Evolutionary conservation across 2,113 vertebrate species (phyloP).

Genomic region (Anguilla japonica): DNA sequence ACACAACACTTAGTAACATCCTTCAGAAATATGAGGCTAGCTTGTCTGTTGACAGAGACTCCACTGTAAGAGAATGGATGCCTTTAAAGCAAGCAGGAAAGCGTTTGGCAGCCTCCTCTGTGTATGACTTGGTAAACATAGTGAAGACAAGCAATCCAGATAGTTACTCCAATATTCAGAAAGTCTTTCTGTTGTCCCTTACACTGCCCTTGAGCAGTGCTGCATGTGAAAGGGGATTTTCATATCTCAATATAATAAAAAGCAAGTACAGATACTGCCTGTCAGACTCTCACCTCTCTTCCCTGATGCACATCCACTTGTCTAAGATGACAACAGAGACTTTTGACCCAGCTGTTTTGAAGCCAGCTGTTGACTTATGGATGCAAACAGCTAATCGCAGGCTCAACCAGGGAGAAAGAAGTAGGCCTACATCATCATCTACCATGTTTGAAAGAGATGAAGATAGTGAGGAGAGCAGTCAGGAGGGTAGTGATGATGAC

Average conservation of each 20-base stretch:
- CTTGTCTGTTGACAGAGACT: constrained; percentile 23
- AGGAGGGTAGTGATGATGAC: too few relatives aligned
- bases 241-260: constrained; percentile 33
- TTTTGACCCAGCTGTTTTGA: constrained; percentile 16
- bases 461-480: too few relatives aligned
- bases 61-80: constrained; percentile 27
- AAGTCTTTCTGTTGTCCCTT: constrained; percentile 15
- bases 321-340: constrained; percentile 36
- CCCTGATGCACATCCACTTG: constrained; percentile 36
- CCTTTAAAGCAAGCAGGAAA: constrained; percentile 24
- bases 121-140: constrained; percentile 24
- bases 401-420: constrained; percentile 19
- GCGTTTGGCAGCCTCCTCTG: constrained; percentile 18
- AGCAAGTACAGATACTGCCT: constrained; percentile 34
- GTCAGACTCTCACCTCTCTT: constrained; percentile 22
- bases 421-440: too few relatives aligned
- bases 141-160: constrained; percentile 23
- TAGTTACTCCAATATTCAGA: constrained; percentile 25
- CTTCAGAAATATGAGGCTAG: constrained; percentile 35
- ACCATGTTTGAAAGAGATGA: too few relatives aligned
- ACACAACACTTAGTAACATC: constrained; percentile 30
- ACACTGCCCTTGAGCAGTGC: constrained; percentile 26
- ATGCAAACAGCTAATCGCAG: constrained; percentile 19
- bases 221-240: constrained; percentile 35
- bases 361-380: constrained; percentile 32